Percentiles rank a stretch among this genome's conserved stretches.
Evolutionary conservation across 2,888 invertebrate species (phyloP).

Genomic region (Drosophila percnosoma): DNA sequence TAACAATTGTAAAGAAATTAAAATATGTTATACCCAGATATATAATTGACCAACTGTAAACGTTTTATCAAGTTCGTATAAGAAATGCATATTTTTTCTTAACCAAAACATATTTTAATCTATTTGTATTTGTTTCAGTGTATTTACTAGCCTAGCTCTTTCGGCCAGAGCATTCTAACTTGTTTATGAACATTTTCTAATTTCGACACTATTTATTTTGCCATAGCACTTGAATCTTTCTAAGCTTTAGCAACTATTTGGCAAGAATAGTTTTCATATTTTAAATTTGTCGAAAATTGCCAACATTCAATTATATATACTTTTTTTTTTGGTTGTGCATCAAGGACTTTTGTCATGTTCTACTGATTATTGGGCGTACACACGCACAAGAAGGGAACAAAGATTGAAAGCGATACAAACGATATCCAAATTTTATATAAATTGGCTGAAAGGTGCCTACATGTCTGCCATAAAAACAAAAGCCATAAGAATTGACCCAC

Average conservation of each 20-base stretch:
- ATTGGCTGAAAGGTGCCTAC: conserved; percentile 77
- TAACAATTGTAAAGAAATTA: not conserved
- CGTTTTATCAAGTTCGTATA: not conserved
- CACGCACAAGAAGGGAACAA: conserved; percentile 1
- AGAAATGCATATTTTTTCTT: not conserved
- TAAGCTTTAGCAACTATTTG: conserved; percentile 14
- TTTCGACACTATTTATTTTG: not conserved
- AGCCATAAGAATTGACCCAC: conserved; percentile 75
- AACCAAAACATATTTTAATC: not conserved
- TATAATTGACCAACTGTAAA: not conserved
- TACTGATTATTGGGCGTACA: conserved; percentile 18
- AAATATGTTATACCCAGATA: not conserved
- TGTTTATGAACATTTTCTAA: not conserved
- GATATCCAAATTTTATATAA: conserved; percentile 56
- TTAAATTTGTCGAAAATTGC: conserved; percentile 6
- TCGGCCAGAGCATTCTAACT: not conserved
- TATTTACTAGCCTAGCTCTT: not conserved
- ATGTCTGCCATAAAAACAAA: conserved; percentile 81
- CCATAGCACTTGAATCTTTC: not conserved
- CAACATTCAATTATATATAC: conserved; percentile 44
- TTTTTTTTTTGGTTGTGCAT: conserved; percentile 1
- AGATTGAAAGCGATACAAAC: conserved; percentile 27
- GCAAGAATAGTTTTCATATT: conserved; percentile 6
- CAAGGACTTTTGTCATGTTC: conserved; percentile 26
- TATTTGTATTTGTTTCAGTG: not conserved